These are phyloP conservation scores for Diplogasteroides magnus DNA, from an alignment of 1,140 invertebrate species.

Conservation along the genomic window DNA sequence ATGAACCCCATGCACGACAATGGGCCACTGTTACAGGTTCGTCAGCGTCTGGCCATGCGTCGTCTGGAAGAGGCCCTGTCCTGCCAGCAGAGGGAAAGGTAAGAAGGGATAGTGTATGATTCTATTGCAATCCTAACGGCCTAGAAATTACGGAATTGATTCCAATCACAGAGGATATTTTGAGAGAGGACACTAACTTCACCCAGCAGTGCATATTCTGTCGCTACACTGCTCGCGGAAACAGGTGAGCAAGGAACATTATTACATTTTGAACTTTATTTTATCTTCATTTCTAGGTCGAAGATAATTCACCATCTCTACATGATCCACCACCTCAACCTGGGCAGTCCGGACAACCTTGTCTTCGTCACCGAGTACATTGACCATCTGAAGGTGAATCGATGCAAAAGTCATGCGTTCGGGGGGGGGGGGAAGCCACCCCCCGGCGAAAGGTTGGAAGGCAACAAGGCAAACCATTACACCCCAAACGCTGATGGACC, in stretches of 20 bases:
- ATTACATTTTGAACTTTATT: too few relatives aligned
- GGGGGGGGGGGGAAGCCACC: too few relatives aligned
- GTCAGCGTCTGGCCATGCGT: slow-evolving; percentile 53
- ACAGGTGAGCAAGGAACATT: too few relatives aligned
- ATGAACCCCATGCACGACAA: too few relatives aligned
- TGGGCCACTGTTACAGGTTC: too few relatives aligned
- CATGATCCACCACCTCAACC: slow-evolving; percentile 54
- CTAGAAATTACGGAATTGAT: neutral
- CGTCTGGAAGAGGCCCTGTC: slow-evolving; percentile 51
- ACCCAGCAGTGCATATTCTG: slow-evolving; percentile 52
- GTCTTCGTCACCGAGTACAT: slow-evolving; percentile 54
- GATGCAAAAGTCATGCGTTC: too few relatives aligned
- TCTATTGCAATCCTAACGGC: neutral
- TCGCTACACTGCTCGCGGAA: slow-evolving; percentile 49
- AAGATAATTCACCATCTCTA: slow-evolving; percentile 55
- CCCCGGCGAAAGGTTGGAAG: too few relatives aligned
- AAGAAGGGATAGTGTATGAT: neutral
- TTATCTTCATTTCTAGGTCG: too few relatives aligned
- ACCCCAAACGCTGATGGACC: too few relatives aligned
- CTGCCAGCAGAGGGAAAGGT: slow-evolving; percentile 49
- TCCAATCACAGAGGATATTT: too few relatives aligned
- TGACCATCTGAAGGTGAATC: slow-evolving; percentile 49
- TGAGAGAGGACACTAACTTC: slow-evolving; percentile 40
- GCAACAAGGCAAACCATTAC: too few relatives aligned
- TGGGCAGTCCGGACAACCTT: slow-evolving; percentile 53